Evolutionary conservation across 2,888 invertebrate species (phyloP), one percentile per base, ranked within the genome.

Genomic region (Acanthosepion lycidas): DNA sequence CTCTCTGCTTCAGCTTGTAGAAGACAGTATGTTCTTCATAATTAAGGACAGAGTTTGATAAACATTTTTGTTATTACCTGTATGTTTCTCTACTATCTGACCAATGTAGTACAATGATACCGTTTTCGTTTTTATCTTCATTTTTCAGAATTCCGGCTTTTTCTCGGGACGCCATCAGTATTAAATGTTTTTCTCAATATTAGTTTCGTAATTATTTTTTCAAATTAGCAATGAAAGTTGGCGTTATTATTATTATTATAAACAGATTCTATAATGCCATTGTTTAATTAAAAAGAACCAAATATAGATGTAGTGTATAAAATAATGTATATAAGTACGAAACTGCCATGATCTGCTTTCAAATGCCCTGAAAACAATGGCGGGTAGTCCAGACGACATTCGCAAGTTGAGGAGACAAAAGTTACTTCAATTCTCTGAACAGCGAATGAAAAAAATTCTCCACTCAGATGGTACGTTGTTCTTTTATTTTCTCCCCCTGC

Each of bases 61-160:
- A 18, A n/a, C 78, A 78, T 78, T 15, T 23, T 18, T n/a, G 15
- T 49, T n/a, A 93, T 49, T 93, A 93, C 93, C 93, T 93, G 48
- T 93, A 93, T 4, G 51, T 51, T 93, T 93, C 93, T 93, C 53
- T 48, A 93, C 49, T 51, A 51, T 93, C 93, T 23, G 93, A 93
- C 93, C 93, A 93, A 53, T 53, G 51, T 51, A 93, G 93, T 3
- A 53, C 48, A 49, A 93, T n/a, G 53, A 51, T 53, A 26, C 28
- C 15, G 51, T 53, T 28, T 51, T 93, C 51, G 6, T 93, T 15
- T 51, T 26, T 42, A 26, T 12, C 53, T 49, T 20, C n/a, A 53
- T 23, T 49, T 28, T 53, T 93, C n/a, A 53, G 23, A 28, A 53
- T n/a, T 53, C 1, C 51, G 8, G 93, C 23, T 51, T 53, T 49